Evolutionary conservation across 1,140 invertebrate genomes (phyloP), one percentile per base, ranked within the genome.

Genomic region (Littorina saxatilis): DNA sequence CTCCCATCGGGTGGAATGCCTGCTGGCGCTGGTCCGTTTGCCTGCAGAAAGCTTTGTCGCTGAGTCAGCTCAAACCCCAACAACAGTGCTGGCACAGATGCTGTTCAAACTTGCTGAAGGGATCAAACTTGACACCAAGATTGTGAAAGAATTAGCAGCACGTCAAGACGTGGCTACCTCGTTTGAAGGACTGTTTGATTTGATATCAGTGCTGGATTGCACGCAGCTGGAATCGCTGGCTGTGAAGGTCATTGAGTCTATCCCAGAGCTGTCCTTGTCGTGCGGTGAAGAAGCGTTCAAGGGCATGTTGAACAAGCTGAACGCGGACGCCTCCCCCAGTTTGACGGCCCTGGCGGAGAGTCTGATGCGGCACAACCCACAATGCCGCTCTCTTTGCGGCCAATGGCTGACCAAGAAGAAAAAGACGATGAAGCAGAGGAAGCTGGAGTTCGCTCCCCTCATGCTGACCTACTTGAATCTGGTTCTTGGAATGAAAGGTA

Each of bases 391-490:
- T 0, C 39, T 43, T 20, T 78, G 76, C 27, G 58, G 23, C 4
- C 39, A 43, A 17, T 78, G 76, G 76, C 35, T 78, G 35, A 32
- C 40, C 35, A 58, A 78, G 23, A 63, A 78, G 29, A 58, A 17
- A 37, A 43, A 43, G 55, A 15, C 52, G 32, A 0, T 63, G 76
- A n/a, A 4, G 0, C 35, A 43, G 20, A 37, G 55, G 50, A 58
- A 58, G 35, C 43, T 35, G 32, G 35, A 15, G 4, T 40, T 9
- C 1, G 29, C 32, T 27, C n/a, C 37, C 15, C 1, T 66, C 50
- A 63, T 78, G 58, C 5, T 78, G 23, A 20, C 66, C 20, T 78
- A 78, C 39, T 20, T 78, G 23, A 55, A 29, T n/a, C 37, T 78
- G 55, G 13, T 63, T 39, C 39, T 13, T n/a, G n/a, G 15, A n/a